Evolutionary conservation across 2,888 invertebrate species (phyloP).

Genomic region (Sinhomidia bicolor): DNA sequence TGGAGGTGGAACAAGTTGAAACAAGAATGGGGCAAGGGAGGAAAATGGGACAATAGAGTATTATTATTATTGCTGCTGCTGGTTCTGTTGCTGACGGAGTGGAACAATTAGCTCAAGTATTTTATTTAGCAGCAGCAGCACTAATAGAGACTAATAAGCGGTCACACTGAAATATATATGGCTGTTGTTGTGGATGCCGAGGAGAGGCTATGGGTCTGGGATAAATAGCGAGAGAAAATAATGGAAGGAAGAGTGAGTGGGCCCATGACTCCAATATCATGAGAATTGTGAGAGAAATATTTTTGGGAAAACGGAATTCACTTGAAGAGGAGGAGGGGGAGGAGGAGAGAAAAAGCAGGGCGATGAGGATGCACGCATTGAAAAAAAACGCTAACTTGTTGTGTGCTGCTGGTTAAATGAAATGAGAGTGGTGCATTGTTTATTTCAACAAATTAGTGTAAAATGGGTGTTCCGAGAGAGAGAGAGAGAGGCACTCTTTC

Average conservation of each 20-base stretch:
- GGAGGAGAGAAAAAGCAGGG: no score
- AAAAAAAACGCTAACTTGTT: neutral
- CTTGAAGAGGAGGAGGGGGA: no score
- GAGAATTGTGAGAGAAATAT: neutral
- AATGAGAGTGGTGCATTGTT: slow-evolving; percentile 49
- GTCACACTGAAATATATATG: slow-evolving; percentile 18
- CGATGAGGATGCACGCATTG: neutral
- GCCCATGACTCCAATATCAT: slow-evolving; percentile 4
- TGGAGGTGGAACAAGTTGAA: slow-evolving; percentile 32
- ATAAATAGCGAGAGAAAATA: neutral
- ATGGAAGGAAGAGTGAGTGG: slow-evolving; percentile 23
- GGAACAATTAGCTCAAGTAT: slow-evolving; percentile 64
- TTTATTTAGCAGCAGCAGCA: slow-evolving; percentile 14
- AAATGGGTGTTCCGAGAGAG: slow-evolving; percentile 56
- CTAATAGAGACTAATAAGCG: slow-evolving; percentile 67
- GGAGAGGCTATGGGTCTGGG: neutral
- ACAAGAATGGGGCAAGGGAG: no score
- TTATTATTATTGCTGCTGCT: slow-evolving; percentile 4
- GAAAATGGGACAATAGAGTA: slow-evolving; percentile 22
- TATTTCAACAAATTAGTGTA: slow-evolving; percentile 62
- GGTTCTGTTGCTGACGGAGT: slow-evolving; percentile 30
- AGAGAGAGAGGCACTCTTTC: slow-evolving; percentile 15
- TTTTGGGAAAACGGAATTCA: neutral
- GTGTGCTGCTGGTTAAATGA: neutral
- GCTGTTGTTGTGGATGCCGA: neutral